Conservation (phyloP, 2,888 invertebrate species). For the Eretmocerus hayati region DNA sequence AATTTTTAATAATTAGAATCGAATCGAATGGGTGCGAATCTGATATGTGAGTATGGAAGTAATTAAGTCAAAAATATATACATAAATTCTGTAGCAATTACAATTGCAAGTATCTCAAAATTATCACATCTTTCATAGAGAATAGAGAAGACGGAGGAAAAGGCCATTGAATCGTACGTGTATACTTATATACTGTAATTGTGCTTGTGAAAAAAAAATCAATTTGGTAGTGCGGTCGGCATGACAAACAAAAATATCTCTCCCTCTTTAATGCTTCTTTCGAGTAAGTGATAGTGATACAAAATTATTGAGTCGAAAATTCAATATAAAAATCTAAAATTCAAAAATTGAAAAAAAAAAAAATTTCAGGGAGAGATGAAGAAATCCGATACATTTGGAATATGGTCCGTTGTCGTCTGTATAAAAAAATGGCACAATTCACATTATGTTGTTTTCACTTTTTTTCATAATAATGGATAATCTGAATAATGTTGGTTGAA, state of each 20-base stretch:
- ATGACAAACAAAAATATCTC: slow-evolving; percentile 12
- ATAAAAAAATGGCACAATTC: slow-evolving; percentile 4
- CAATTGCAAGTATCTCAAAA: slow-evolving; percentile 30
- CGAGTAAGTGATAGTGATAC: neutral
- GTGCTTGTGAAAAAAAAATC: slow-evolving; percentile 25
- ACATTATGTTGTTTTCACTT: slow-evolving; percentile 14
- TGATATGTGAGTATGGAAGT: slow-evolving; percentile 4
- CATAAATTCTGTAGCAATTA: slow-evolving; percentile 39
- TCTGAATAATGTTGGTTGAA: too few species aligned
- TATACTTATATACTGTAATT: slow-evolving; percentile 24
- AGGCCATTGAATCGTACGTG: slow-evolving; percentile 24
- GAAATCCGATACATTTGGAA: slow-evolving; percentile 14
- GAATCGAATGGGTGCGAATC: slow-evolving; percentile 2
- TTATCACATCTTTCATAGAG: slow-evolving; percentile 28
- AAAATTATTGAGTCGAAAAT: neutral
- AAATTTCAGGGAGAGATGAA: slow-evolving; percentile 2
- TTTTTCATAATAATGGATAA: slow-evolving; percentile 2
- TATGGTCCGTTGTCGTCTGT: slow-evolving; percentile 13
- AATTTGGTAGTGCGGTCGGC: slow-evolving; percentile 18
- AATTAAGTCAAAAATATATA: slow-evolving; percentile 27
- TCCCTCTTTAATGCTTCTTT: slow-evolving; percentile 9
- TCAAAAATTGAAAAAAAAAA: slow-evolving; percentile 1
- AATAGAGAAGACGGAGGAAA: slow-evolving; percentile 16
- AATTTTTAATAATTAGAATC: slow-evolving; percentile 2
- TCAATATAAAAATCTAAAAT: neutral